Base-by-base conservation (phyloP, 2,888 invertebrate genomes). In the Liopterus haemorrhoidalis region DNA sequence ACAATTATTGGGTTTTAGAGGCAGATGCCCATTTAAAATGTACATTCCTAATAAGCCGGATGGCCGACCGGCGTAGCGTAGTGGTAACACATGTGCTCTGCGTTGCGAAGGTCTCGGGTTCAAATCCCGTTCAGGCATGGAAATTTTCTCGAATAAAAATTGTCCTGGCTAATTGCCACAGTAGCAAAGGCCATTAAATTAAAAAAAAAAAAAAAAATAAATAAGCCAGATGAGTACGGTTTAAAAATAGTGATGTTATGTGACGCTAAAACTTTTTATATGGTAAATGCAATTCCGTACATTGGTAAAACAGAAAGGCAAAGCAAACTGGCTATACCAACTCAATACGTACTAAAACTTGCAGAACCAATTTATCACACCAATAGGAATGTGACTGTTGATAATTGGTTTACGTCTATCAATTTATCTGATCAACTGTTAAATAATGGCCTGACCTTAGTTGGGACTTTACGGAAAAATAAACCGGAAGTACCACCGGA, bases 281-380 rank as follows among this genome's bases (percentile, higher is more conserved):
- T 53, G 52, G 20, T 54, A 20, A 51, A 44, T 37, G 52, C 48
- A 8, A 53, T 52, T 28, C 48, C 51, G 21, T 52, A 52, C 38
- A 45, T 48, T 35, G 51, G 52, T 12, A 54, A 50, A 42, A 42
- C 46, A 25, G 32, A 16, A 15, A 40, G 28, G 18, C 47, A 32
- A 14, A 32, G 5, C 15, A 32, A 32, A 4, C 19, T 19, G n/a
- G 2, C 33, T 3, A n/a, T 33, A 18, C 43, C 46, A 2, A 18
- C 19, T 12, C 31, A 49, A 30, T 22, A 5, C 4, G 22, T 42
- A 9, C 22, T 14, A 18, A 33, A 33, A 15, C 16, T 33, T n/a
- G 16, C 33, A 2, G 33, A 33, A 4, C 19, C 18, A 18, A 33
- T 33, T 4, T n/a, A 18, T 16, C 5, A 9, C 4, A 33, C 33